Conservation (phyloP, 2,797 vertebrate species). For the Macropus fuliginosus region DNA sequence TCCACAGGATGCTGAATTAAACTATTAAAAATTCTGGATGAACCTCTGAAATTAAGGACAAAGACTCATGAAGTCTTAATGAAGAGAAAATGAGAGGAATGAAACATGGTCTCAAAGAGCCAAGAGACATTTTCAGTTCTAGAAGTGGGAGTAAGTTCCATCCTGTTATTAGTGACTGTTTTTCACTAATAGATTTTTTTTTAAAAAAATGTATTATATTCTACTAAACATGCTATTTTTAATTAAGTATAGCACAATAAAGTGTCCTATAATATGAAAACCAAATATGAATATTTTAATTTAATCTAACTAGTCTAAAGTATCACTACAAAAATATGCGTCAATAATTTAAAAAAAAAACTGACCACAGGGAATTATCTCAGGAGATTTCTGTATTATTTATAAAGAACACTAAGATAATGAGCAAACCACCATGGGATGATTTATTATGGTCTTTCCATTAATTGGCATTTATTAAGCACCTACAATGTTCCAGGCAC, state of each 20-base stretch:
- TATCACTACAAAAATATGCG: slow-evolving; percentile 17
- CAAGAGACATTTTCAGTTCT: background rate
- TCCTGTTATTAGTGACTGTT: background rate
- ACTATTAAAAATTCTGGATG: background rate
- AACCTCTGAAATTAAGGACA: slow-evolving; percentile 4
- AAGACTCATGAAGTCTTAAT: background rate
- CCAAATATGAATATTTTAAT: background rate
- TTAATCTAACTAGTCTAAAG: slow-evolving; percentile 5
- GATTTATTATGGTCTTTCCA: background rate
- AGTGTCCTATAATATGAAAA: slow-evolving; percentile 4
- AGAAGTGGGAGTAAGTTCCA: slow-evolving; percentile 10
- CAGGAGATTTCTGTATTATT: slow-evolving; percentile 6
- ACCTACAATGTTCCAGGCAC: background rate
- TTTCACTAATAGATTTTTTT: background rate
- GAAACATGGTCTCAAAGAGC: background rate
- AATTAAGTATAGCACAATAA: slow-evolving; percentile 45
- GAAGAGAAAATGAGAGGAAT: slow-evolving; percentile 28
- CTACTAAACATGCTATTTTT: slow-evolving; percentile 45
- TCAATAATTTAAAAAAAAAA: background rate
- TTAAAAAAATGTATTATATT: slow-evolving; percentile 16
- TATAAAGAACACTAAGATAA: slow-evolving; percentile 30
- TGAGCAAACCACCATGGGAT: slow-evolving; percentile 23
- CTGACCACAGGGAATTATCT: background rate
- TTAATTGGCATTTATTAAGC: background rate
- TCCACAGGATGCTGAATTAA: background rate